These are phyloP conservation scores for Nansenia antarctica DNA, from an alignment of 2,113 vertebrate species.

Conservation along the genomic window DNA sequence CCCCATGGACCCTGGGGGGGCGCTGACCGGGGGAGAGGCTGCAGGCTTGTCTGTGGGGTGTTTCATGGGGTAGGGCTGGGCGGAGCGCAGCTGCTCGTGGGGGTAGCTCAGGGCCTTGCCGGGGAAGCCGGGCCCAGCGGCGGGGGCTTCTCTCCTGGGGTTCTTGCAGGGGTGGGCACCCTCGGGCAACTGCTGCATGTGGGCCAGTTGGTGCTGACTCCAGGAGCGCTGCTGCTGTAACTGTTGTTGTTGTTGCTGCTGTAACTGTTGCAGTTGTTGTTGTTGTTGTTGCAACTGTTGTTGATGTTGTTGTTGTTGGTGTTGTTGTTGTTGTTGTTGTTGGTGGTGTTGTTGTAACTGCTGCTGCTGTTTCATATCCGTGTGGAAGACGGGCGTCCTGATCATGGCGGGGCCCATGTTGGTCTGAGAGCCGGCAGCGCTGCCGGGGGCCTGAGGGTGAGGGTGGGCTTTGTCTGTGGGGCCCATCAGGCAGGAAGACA, in stretches of 20 bases:
- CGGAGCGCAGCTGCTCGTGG: conserved; percentile 83
- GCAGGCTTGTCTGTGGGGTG: conserved; percentile 86
- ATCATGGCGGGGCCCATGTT: conserved; percentile 76
- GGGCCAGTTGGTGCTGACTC: conserved; percentile 93
- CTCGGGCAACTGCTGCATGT: conserved; percentile 90
- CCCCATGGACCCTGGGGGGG: conserved; percentile 81
- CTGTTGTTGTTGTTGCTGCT: conserved; percentile 80
- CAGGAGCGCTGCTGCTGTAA: conserved; percentile 84
- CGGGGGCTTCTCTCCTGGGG: conserved; percentile 68
- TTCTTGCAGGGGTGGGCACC: conserved; percentile 83
- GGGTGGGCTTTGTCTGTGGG: conserved; percentile 79
- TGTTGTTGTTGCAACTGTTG: conserved; percentile 76
- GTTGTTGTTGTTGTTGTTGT: conserved; percentile 58
- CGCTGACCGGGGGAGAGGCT: conserved; percentile 86
- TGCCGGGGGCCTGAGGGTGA: conserved; percentile 73
- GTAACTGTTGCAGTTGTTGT: conserved; percentile 63
- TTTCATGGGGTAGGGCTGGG: conserved; percentile 87
- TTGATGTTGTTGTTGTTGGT: too few species aligned
- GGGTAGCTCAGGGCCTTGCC: conserved; percentile 80
- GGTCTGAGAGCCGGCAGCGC: conserved; percentile 70
- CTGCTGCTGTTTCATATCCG: conserved; percentile 75
- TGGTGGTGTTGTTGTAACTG: conserved; percentile 68
- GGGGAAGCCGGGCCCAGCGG: conserved; percentile 77
- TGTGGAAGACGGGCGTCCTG: conserved; percentile 82
- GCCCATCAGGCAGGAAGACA: conserved; percentile 85